Conservation (phyloP, 1,140 invertebrate genomes). For the Apis laboriosa region DNA sequence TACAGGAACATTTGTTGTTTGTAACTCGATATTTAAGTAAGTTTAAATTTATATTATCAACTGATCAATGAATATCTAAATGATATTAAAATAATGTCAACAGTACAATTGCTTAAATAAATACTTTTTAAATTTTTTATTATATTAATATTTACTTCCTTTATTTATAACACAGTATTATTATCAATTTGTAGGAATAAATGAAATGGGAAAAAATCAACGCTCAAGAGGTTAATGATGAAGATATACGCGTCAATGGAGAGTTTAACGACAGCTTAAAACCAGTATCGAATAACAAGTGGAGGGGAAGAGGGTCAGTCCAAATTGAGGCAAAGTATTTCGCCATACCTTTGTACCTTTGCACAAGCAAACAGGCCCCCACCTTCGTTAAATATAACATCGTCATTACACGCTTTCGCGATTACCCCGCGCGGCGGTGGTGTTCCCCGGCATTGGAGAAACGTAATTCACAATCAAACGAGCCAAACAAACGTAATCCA, state of each 20-base stretch:
- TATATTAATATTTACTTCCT: too few relatives aligned
- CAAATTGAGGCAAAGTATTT: neutral
- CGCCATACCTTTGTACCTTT: neutral
- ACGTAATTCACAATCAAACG: neutral
- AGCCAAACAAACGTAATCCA: constrained; percentile 1
- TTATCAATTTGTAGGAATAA: too few relatives aligned
- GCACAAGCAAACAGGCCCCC: neutral
- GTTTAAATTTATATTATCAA: too few relatives aligned
- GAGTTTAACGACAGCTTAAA: neutral
- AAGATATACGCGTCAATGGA: neutral
- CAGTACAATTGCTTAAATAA: too few relatives aligned
- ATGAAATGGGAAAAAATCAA: too few relatives aligned
- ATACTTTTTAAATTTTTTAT: too few relatives aligned
- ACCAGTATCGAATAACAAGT: neutral
- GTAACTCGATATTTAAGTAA: too few relatives aligned
- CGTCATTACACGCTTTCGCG: neutral
- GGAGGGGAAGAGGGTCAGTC: neutral
- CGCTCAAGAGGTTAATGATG: too few relatives aligned
- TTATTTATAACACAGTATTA: too few relatives aligned
- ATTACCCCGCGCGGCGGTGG: neutral
- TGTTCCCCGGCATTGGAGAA: neutral
- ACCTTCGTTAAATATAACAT: neutral
- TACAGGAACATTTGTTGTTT: too few relatives aligned
- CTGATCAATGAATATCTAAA: too few relatives aligned
- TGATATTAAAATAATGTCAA: too few relatives aligned